Base-by-base conservation (phyloP, 2,113 vertebrate genomes). In the Brachyhypopomus gauderio region DNA sequence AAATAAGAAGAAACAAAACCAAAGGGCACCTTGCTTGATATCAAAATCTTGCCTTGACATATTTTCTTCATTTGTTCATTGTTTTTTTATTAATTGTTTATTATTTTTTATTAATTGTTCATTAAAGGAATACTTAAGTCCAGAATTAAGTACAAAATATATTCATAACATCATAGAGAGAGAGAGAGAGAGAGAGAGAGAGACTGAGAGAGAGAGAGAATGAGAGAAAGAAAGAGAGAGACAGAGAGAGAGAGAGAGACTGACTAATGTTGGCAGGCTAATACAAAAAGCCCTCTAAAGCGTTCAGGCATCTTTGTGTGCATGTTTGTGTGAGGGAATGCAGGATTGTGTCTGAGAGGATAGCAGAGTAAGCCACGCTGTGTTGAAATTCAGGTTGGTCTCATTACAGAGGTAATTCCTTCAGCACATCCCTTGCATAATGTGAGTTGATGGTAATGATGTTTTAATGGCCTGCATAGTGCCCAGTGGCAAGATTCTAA, bases 341-440 rank as follows among this genome's bases (percentile, higher is more conserved):
- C 79, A 48, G 23, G 59, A 20, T 58, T 36, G 75, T 82, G 78
- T 81, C 67, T 75, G 74, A 75, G 69, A 78, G 60, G 52, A 77
- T 45, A 70, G 71, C 38, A 62, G 77, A 55, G 79, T 77, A 20
- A 73, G 69, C 83, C 84, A 80, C 69, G 30, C 73, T 79, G 75
- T 74, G 73, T 30, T 79, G 25, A 84, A 81, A 87, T 89, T 91
- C 91, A 92, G 89, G 91, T 93, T 89, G 88, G 90, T 91, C 90
- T 93, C 91, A 92, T 94, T 94, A 92, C 85, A 70, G 81, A 86
- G 88, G 90, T 93, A 92, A 92, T 94, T 94, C 92, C 89, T 92
- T 89, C 23, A 60, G 87, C 89, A 89, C 87, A 90, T 92, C 86
- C 86, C 86, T 89, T 86, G 83, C 55, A 77, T 92, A 91, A 92